phyloP scores from a whole-genome alignment of 2,888 invertebrate genomes.

The Drosophila birchii region DNA sequence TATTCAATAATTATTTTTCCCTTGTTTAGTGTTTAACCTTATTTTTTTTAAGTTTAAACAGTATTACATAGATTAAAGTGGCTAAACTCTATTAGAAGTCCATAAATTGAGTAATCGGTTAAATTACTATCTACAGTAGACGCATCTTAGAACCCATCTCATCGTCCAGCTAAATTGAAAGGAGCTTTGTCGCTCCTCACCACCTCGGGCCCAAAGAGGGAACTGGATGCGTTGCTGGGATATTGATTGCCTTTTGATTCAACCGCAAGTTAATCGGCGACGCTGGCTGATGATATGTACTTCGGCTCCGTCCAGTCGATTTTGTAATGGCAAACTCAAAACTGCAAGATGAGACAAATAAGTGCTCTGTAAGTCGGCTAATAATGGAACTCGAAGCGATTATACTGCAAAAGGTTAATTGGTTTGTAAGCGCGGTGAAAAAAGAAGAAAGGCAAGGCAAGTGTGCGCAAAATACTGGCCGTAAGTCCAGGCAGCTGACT shows the following conservation, averaged over 20 bases:
- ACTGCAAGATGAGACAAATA: constrained; percentile 50
- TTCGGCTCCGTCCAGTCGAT: constrained; percentile 3
- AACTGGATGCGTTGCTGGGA: constrained; percentile 47
- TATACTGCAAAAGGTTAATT: constrained; percentile 68
- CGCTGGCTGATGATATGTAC: constrained; percentile 11
- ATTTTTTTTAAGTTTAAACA: neutral
- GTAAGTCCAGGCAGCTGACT: constrained; percentile 57
- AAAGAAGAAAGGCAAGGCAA: constrained; percentile 14
- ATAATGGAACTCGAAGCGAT: constrained; percentile 58
- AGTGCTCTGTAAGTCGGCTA: constrained; percentile 40
- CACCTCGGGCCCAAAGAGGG: neutral
- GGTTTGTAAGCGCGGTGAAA: constrained; percentile 67
- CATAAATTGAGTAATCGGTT: constrained; percentile 3
- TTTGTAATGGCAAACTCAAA: constrained; percentile 16
- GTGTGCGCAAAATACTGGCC: constrained; percentile 44
- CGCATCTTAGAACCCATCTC: neutral
- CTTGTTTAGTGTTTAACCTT: too few species aligned
- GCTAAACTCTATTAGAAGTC: too few species aligned
- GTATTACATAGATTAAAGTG: neutral
- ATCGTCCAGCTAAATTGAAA: constrained; percentile 2
- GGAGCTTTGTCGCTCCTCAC: constrained; percentile 13
- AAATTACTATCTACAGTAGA: neutral
- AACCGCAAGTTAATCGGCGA: constrained; percentile 10
- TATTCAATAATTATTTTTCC: too few species aligned
- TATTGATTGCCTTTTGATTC: constrained; percentile 31